Conservation (phyloP, 2,113 vertebrate genomes). For the Thamnophis sirtalis region DNA sequence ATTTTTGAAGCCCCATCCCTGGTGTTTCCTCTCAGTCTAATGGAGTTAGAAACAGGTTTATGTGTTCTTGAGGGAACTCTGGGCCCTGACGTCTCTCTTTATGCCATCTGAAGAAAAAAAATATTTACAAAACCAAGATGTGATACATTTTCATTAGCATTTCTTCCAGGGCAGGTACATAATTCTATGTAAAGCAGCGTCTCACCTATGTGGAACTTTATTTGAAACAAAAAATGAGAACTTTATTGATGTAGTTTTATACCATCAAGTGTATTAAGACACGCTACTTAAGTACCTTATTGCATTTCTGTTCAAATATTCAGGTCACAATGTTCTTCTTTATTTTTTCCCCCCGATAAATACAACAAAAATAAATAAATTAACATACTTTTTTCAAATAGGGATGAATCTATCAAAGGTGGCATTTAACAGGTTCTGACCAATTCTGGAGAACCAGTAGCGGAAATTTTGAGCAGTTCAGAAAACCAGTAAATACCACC, state of each 20-base stretch:
- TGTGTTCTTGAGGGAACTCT: neutral
- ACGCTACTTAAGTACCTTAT: neutral
- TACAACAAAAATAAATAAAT: too few relatives aligned
- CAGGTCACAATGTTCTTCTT: neutral
- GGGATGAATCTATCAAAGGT: neutral
- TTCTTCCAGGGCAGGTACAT: neutral
- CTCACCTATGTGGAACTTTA: neutral
- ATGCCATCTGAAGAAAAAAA: neutral
- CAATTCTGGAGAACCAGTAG: too few relatives aligned
- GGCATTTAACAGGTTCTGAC: too few relatives aligned
- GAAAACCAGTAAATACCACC: too few relatives aligned
- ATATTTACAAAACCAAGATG: neutral
- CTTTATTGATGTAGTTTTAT: neutral
- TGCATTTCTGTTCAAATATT: neutral
- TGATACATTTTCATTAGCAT: neutral
- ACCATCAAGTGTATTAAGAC: neutral
- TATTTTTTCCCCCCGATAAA: neutral
- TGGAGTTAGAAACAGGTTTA: neutral
- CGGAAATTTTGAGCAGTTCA: too few relatives aligned
- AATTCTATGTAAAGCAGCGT: neutral
- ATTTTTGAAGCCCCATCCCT: too few relatives aligned
- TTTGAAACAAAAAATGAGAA: neutral
- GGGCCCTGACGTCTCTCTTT: neutral
- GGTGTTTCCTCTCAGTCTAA: neutral
- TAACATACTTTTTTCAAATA: too few relatives aligned